phyloP scores from a whole-genome alignment of 2,888 invertebrate species.

The Heliconius erato region DNA sequence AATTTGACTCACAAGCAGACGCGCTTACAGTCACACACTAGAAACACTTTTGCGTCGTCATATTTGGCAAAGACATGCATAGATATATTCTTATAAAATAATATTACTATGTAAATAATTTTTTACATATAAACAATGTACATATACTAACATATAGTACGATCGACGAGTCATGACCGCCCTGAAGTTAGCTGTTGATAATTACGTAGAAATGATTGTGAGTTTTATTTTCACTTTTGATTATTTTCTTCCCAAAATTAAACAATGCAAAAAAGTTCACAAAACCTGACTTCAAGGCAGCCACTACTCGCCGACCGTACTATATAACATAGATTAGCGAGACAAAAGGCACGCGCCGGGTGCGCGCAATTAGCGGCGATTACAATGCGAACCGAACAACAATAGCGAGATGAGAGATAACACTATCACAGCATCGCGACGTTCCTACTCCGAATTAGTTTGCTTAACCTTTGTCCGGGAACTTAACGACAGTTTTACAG shows the following conservation, averaged over 20 bases:
- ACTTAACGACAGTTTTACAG: slow-evolving; percentile 45
- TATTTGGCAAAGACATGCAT: too few species aligned
- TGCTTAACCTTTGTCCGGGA: slow-evolving; percentile 52
- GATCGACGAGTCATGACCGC: too few species aligned
- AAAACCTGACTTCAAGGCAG: too few species aligned
- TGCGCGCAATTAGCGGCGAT: slow-evolving; percentile 59
- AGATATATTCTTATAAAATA: background rate
- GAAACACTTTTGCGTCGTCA: too few species aligned
- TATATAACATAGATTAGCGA: slow-evolving; percentile 53
- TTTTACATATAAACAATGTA: slow-evolving; percentile 31
- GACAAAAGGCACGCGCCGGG: slow-evolving; percentile 60
- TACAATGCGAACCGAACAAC: slow-evolving; percentile 61
- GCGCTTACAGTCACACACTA: too few species aligned
- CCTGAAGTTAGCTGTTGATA: too few species aligned
- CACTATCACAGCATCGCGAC: slow-evolving; percentile 75
- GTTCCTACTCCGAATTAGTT: slow-evolving; percentile 53
- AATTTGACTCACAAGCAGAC: too few species aligned
- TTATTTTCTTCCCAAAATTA: too few species aligned
- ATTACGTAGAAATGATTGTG: too few species aligned
- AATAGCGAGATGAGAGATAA: slow-evolving; percentile 73
- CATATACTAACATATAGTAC: background rate
- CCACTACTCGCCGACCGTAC: too few species aligned
- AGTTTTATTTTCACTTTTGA: too few species aligned
- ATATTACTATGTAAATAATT: background rate
- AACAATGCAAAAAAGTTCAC: too few species aligned